Conservation (phyloP, 1,140 invertebrate genomes). For the Philaenus spumarius region DNA sequence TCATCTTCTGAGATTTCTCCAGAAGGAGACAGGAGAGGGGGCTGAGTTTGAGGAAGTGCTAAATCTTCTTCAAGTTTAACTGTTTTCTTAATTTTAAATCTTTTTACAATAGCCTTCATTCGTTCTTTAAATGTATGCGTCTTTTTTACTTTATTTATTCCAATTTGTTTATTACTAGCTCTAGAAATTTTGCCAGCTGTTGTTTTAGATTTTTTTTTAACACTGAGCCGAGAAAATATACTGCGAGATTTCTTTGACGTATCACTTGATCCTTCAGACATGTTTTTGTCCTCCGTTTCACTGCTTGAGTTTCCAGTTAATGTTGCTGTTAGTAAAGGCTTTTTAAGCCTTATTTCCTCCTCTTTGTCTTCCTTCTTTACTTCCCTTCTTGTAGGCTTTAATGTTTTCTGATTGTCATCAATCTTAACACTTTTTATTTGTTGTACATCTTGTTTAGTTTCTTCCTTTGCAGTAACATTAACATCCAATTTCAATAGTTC, state of each 20-base stretch:
- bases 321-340: background rate
- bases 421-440: constrained; percentile 5
- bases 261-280: background rate
- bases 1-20: too few species aligned
- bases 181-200: constrained; percentile 1
- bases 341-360: constrained; percentile 1
- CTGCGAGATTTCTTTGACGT: constrained; percentile 1
- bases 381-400: constrained; percentile 16
- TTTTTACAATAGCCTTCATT: constrained; percentile 27
- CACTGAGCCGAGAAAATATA: constrained; percentile 15
- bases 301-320: too few species aligned
- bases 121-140: constrained; percentile 28
- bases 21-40: too few species aligned
- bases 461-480: background rate
- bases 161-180: constrained; percentile 4
- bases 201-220: background rate
- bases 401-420: constrained; percentile 11
- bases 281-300: background rate
- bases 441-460: background rate
- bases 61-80: constrained; percentile 5
- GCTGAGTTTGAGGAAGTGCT: background rate
- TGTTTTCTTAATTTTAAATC: constrained; percentile 22
- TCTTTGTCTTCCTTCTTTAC: constrained; percentile 14
- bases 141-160: constrained; percentile 19
- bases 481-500: background rate